Percentiles rank a stretch among this genome's conserved stretches.
Evolutionary conservation across 2,888 invertebrate genomes (phyloP).

Genomic region (Patella caerulea): DNA sequence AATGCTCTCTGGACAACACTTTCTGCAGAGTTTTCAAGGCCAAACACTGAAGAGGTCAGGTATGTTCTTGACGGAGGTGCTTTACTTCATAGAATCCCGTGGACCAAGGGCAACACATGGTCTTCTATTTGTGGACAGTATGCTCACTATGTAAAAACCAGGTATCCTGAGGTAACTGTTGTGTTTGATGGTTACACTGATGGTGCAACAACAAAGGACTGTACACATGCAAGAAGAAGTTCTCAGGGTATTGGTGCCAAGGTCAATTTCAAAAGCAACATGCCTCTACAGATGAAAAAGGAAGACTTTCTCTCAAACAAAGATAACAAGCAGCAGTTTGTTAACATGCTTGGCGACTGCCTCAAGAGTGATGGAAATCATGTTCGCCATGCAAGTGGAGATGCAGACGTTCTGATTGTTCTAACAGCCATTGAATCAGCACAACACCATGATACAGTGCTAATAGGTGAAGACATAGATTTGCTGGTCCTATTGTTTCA

Average conservation of each 20-base stretch:
- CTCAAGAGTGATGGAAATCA: too few species aligned
- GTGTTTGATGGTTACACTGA: neutral
- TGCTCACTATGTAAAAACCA: too few species aligned
- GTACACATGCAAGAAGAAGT: slow-evolving; percentile 18
- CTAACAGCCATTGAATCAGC: too few species aligned
- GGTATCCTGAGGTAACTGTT: too few species aligned
- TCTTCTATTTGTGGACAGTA: neutral
- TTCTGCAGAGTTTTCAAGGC: slow-evolving; percentile 12
- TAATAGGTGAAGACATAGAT: too few species aligned
- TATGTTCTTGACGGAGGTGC: slow-evolving; percentile 8
- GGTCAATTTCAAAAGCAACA: slow-evolving; percentile 20
- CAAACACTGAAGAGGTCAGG: slow-evolving; percentile 5
- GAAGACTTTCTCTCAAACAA: too few species aligned
- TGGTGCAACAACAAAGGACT: slow-evolving; percentile 24
- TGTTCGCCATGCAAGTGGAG: too few species aligned
- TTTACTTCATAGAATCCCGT: slow-evolving; percentile 14
- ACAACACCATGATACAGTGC: too few species aligned
- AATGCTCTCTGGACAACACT: slow-evolving; percentile 13
- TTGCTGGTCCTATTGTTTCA: too few species aligned
- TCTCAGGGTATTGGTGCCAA: slow-evolving; percentile 11
- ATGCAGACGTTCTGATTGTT: too few species aligned
- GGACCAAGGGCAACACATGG: slow-evolving; percentile 5
- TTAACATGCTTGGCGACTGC: too few species aligned
- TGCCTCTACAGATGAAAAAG: slow-evolving; percentile 28
- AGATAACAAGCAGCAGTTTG: too few species aligned